Evolutionary conservation across 2,113 vertebrate species (phyloP), one percentile per base, ranked within the genome.

Genomic region (Crocuta crocuta): DNA sequence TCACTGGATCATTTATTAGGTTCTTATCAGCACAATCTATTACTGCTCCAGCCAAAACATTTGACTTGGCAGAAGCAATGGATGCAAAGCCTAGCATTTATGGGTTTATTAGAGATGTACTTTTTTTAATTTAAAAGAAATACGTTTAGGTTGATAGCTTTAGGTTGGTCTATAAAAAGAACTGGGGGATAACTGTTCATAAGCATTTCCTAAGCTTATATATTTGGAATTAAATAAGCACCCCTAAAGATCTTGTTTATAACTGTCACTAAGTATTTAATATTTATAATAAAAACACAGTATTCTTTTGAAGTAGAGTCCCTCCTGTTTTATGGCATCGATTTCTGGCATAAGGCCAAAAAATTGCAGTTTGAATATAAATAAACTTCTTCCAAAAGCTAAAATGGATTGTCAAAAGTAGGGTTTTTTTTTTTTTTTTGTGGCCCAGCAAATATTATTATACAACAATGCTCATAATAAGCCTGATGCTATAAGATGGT

Each of bases 1-100:
- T 16, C 23, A 84, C 74, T 81, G 91, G 33, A 79, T 93, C 97
- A 97, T 95, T 97, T 98, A 95, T 87, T 78, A 87, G 90, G 61
- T 85, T 55, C 19, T 90, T 93, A 95, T 92, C 61, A 55, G 63
- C 65, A 86, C 66, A 66, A 89, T 96, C 50, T 95, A 78, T 89
- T 97, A 91, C 39, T 92, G 89, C 88, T 94, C n/a, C 66, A 45
- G 66, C 13, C 70, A 94, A 87, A 96, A 86, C n/a, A 90, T 97
- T 95, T 93, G 39, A 83, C 97, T 76, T 97, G 66, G 21, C 71
- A 85, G 19, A 97, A 55, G 63, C 28, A 82, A 87, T 89, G 39
- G n/a, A 80, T 92, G 80, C 50, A 90, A 94, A 91, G 1, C 33
- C 48, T 94, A 63, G 15, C 28, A 84, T 7, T 92, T 94, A 94